These are phyloP conservation scores for Pocillopora damicornis DNA, from an alignment of 64 coral and sea anemone species.

Conservation along the genomic window DNA sequence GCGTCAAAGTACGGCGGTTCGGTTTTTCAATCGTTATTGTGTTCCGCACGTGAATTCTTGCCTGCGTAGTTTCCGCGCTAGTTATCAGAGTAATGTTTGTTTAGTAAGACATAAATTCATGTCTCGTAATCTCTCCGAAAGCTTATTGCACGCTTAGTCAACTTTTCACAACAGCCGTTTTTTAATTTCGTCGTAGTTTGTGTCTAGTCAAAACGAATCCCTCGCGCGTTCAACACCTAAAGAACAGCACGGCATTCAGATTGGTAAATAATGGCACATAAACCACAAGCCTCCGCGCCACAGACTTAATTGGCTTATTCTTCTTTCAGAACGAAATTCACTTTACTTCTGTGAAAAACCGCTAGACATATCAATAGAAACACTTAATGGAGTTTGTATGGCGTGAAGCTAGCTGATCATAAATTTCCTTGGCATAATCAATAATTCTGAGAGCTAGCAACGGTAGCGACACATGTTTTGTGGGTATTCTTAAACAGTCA, in stretches of 20 bases:
- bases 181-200: not conserved
- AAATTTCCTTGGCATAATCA: conserved; percentile 3
- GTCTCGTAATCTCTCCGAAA: conserved; percentile 39
- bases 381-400: not conserved
- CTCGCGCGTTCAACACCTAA: not conserved
- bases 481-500: conserved; percentile 26
- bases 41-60: conserved; percentile 24
- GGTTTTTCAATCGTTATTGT: not conserved
- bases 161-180: not conserved
- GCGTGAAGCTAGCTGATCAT: not conserved
- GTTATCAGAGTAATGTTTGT: conserved; percentile 18
- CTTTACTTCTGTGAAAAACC: not conserved
- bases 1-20: not conserved
- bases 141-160: not conserved
- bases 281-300: conserved; percentile 1
- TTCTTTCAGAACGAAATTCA: not conserved
- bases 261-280: not conserved
- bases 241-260: not conserved
- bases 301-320: conserved; percentile 6
- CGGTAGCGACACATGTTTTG: conserved; percentile 17
- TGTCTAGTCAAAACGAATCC: not conserved
- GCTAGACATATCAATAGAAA: not conserved
- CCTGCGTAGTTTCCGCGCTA: conserved; percentile 1
- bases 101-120: conserved; percentile 39
- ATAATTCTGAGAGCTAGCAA: not conserved